Conservation (phyloP, 1,140 invertebrate species). For the Saccostrea echinata region DNA sequence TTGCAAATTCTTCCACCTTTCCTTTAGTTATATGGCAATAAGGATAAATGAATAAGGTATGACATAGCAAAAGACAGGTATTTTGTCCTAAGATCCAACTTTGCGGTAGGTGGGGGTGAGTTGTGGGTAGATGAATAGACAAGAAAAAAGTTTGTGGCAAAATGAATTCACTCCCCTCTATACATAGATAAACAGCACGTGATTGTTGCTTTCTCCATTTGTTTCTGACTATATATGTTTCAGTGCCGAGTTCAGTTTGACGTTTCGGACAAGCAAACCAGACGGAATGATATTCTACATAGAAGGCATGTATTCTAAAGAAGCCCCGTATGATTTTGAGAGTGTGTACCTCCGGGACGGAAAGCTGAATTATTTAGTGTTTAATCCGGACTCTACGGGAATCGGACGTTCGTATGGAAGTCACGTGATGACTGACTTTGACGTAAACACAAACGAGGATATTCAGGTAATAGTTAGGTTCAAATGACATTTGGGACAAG, state of each 20-base stretch:
- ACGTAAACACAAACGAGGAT: not conserved
- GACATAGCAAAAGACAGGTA: too few species aligned
- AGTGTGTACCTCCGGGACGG: constrained; percentile 56
- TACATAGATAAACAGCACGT: not conserved
- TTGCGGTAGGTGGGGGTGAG: too few species aligned
- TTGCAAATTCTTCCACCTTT: too few species aligned
- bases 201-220: not conserved
- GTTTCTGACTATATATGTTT: not conserved
- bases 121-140: not conserved
- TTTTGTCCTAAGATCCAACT: too few species aligned
- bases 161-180: not conserved
- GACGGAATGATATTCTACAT: constrained; percentile 56
- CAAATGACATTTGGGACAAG: too few species aligned
- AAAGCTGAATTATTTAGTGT: constrained; percentile 57
- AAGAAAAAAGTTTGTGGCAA: not conserved
- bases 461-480: not conserved
- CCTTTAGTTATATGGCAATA: too few species aligned
- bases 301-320: constrained; percentile 35
- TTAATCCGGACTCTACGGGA: constrained; percentile 57
- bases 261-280: constrained; percentile 52
- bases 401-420: constrained; percentile 59
- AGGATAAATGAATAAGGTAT: too few species aligned
- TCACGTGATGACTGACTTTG: constrained; percentile 38
- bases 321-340: constrained; percentile 54
- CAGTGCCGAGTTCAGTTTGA: constrained; percentile 57